Percentiles rank a stretch among this genome's conserved stretches.
Conservation (phyloP, 2,888 invertebrate species). For the Eristalinus aeneus region DNA sequence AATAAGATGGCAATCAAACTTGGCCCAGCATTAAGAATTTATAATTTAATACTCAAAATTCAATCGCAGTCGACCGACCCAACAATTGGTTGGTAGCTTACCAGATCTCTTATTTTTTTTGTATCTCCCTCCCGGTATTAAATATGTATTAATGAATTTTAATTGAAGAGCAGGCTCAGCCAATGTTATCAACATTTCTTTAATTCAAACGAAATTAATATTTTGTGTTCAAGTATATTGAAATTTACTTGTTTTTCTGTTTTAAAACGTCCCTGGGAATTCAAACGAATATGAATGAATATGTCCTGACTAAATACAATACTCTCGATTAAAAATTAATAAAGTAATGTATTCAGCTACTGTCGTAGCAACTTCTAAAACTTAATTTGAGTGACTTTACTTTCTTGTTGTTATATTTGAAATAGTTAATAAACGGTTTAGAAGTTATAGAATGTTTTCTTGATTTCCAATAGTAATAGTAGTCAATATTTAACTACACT, state of each 20-base stretch:
- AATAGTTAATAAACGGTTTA: background rate
- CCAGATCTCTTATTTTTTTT: background rate
- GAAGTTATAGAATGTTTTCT: background rate
- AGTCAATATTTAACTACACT: too few relatives aligned
- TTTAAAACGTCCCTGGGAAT: background rate
- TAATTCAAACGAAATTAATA: background rate
- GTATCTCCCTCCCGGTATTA: background rate
- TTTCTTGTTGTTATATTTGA: background rate
- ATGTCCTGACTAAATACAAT: background rate
- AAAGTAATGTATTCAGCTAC: background rate
- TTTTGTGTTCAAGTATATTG: background rate
- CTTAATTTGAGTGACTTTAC: background rate
- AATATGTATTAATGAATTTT: conserved; percentile 12
- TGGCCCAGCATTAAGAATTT: conserved; percentile 93
- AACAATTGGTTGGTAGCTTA: conserved; percentile 75
- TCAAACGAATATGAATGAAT: background rate
- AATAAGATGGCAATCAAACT: conserved; percentile 90
- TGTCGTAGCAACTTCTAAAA: background rate
- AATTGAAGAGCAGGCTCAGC: background rate
- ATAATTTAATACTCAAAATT: conserved; percentile 89
- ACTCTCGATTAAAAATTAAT: background rate
- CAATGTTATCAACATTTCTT: background rate
- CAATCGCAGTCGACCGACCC: conserved; percentile 88
- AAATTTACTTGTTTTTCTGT: background rate
- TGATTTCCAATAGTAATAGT: background rate